Evolutionary conservation across 2,797 vertebrate species (phyloP).

Genomic region (Danio aesculapii): DNA sequence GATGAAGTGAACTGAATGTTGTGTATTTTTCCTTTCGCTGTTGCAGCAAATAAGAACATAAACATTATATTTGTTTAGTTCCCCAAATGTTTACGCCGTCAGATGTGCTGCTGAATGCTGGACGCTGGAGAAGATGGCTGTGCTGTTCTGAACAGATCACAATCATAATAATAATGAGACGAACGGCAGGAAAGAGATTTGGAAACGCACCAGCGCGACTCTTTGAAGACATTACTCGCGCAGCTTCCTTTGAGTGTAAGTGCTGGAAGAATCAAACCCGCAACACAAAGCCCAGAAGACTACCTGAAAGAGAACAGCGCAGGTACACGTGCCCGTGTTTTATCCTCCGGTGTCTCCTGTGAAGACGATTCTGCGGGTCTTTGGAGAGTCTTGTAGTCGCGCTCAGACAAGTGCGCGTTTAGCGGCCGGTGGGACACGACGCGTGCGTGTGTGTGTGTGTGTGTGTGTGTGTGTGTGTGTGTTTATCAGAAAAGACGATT

Average conservation of each 20-base stretch:
- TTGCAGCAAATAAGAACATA: too few species aligned
- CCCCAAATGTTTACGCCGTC: too few species aligned
- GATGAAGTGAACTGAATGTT: too few species aligned
- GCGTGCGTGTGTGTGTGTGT: slow-evolving; percentile 72
- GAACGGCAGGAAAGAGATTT: too few species aligned
- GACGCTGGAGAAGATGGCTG: too few species aligned
- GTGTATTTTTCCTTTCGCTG: too few species aligned
- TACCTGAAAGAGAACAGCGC: slow-evolving; percentile 82
- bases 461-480: slow-evolving; percentile 73
- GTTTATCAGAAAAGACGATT: slow-evolving; percentile 83
- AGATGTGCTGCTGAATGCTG: too few species aligned
- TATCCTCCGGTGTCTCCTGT: slow-evolving; percentile 74
- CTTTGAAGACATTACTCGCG: slow-evolving; percentile 77
- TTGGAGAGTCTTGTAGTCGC: slow-evolving; percentile 78
- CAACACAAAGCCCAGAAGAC: slow-evolving; percentile 84
- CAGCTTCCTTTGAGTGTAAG: slow-evolving; percentile 81
- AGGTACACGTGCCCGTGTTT: slow-evolving; percentile 69
- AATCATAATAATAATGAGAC: too few species aligned
- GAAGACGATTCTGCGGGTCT: slow-evolving; percentile 77
- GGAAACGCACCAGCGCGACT: slow-evolving; percentile 73
- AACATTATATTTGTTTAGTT: too few species aligned
- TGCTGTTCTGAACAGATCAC: too few species aligned
- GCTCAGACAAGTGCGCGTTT: slow-evolving; percentile 78
- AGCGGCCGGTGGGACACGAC: slow-evolving; percentile 78
- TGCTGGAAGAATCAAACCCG: slow-evolving; percentile 74